phyloP scores from a whole-genome alignment of 2,888 invertebrate genomes.

The Cotesia congregata region DNA sequence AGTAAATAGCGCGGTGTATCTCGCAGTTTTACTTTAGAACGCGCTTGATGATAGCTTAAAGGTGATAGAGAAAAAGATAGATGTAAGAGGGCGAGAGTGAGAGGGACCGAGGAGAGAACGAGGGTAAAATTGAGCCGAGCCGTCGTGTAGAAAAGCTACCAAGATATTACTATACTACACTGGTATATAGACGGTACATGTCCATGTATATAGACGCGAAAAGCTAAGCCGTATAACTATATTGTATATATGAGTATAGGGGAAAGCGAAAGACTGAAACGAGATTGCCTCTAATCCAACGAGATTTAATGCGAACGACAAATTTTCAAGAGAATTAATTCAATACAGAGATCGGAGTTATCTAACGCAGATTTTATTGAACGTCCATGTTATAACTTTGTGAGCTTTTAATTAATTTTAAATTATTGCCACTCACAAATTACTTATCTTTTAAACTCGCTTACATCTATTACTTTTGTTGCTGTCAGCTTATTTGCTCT shows the following conservation, averaged over 20 bases:
- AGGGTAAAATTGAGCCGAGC: slow-evolving; percentile 20
- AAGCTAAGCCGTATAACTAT: slow-evolving; percentile 45
- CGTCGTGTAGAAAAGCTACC: not conserved
- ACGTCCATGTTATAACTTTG: slow-evolving; percentile 15
- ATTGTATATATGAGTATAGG: slow-evolving; percentile 46
- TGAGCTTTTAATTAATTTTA: slow-evolving; percentile 12
- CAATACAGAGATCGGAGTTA: slow-evolving; percentile 59
- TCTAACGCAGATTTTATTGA: slow-evolving; percentile 51
- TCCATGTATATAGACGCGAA: slow-evolving; percentile 29
- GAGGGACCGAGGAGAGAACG: slow-evolving; percentile 12
- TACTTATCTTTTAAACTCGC: slow-evolving; percentile 3
- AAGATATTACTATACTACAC: not conserved
- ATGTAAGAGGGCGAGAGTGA: not conserved
- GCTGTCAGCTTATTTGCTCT: not conserved
- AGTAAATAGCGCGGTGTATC: slow-evolving; percentile 15
- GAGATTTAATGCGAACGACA: slow-evolving; percentile 70
- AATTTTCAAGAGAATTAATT: slow-evolving; percentile 69
- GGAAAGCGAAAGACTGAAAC: slow-evolving; percentile 52
- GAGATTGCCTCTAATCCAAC: slow-evolving; percentile 68
- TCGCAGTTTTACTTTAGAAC: slow-evolving; percentile 27
- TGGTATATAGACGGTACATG: slow-evolving; percentile 29
- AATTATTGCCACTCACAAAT: slow-evolving; percentile 18
- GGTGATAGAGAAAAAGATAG: slow-evolving; percentile 8
- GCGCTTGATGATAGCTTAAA: slow-evolving; percentile 29
- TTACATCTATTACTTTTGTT: slow-evolving; percentile 8